A percentile compares a stretch with the other conserved stretches of the same genome.
These are phyloP conservation scores for Cantharis rustica DNA, from an alignment of 2,888 invertebrate genomes.

Conservation along the genomic window DNA sequence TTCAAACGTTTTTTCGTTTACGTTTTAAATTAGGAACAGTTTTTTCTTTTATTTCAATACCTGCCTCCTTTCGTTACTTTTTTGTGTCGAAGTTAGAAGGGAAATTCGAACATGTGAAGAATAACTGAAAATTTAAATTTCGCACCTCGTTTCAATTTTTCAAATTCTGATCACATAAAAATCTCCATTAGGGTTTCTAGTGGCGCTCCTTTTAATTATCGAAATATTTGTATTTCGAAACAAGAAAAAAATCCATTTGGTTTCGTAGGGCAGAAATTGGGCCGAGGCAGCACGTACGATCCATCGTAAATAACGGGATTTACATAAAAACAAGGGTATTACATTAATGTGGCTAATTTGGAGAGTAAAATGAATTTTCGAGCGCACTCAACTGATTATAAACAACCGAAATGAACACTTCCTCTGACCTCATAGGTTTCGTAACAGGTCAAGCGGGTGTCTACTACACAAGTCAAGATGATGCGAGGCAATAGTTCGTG, in stretches of 20 bases:
- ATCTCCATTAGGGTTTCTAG: background rate
- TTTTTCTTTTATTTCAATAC: background rate
- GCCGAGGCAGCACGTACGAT: background rate
- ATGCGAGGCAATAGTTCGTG: constrained; percentile 23
- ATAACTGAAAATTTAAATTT: background rate
- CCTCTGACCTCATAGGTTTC: constrained; percentile 37
- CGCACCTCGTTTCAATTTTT: background rate
- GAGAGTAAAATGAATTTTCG: background rate
- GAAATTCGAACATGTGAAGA: background rate
- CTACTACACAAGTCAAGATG: constrained; percentile 14
- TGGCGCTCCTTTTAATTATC: background rate
- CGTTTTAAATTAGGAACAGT: background rate
- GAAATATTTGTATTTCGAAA: background rate
- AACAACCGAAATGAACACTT: constrained; percentile 35
- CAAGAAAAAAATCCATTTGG: background rate
- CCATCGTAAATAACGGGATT: background rate
- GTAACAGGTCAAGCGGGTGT: constrained; percentile 30
- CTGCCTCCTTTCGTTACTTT: background rate
- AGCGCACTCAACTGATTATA: constrained; percentile 26
- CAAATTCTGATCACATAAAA: background rate
- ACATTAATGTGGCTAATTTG: background rate
- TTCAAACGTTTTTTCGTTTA: background rate
- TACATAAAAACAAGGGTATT: background rate
- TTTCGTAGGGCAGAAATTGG: background rate
- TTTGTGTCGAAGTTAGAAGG: background rate